These are phyloP conservation scores for Periophthalmodon schlosseri DNA, from an alignment of 2,113 vertebrate genomes.

Conservation along the genomic window DNA sequence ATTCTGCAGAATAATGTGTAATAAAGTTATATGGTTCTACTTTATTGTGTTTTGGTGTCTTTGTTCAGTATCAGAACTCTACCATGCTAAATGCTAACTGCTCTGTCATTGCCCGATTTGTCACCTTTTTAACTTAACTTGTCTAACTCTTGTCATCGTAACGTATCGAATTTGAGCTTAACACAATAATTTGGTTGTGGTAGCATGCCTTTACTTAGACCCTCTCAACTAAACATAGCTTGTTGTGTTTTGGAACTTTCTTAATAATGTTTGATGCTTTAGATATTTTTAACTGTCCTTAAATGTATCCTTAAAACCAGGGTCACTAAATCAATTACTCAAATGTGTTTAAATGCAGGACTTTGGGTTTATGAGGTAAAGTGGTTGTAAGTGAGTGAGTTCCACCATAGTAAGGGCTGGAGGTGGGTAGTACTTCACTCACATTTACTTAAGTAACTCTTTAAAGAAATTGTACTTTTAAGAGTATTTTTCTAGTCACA, in stretches of 20 bases:
- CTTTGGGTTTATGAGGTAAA: neutral
- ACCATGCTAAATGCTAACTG: too few species aligned
- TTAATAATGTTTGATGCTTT: neutral
- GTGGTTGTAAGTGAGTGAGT: constrained; percentile 17
- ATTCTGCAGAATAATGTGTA: constrained; percentile 40
- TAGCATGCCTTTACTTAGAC: neutral
- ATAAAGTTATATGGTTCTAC: too few species aligned
- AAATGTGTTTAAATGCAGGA: neutral
- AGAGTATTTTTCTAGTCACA: too few species aligned
- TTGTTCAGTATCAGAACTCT: too few species aligned
- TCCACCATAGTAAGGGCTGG: neutral
- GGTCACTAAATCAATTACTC: constrained; percentile 6
- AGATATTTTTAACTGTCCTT: neutral
- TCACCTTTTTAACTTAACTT: too few species aligned
- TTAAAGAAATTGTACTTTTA: too few species aligned
- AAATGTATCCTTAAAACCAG: constrained; percentile 1
- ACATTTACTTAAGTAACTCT: too few species aligned
- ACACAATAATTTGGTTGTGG: neutral
- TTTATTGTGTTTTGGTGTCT: too few species aligned
- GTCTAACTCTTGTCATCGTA: neutral
- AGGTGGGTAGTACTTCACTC: neutral
- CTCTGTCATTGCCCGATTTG: too few species aligned
- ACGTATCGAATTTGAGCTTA: neutral
- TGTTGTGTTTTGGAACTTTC: neutral
- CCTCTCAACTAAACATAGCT: neutral